Conservation (phyloP, 1,140 invertebrate genomes). For the Homalodisca vitripennis region DNA sequence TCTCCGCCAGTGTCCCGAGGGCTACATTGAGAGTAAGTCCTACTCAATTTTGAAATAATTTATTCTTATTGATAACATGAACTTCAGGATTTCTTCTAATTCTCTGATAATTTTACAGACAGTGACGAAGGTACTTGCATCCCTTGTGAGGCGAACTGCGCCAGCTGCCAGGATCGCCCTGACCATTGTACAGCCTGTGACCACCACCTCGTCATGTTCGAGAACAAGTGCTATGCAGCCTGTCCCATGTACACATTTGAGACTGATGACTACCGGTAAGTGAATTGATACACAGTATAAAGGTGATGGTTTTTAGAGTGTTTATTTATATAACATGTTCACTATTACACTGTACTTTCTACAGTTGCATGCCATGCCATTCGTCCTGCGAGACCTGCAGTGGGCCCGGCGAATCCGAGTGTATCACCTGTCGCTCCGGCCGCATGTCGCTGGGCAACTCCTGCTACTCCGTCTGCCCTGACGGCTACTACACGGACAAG, state of each 20-base stretch:
- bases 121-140: conserved; percentile 69
- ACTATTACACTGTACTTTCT: conserved; percentile 31
- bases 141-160: conserved; percentile 77
- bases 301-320: too few species aligned
- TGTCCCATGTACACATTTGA: conserved; percentile 80
- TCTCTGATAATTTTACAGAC: conserved; percentile 51
- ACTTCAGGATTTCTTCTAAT: neutral
- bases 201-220: conserved; percentile 75
- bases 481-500: conserved; percentile 69
- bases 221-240: conserved; percentile 74
- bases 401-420: conserved; percentile 71
- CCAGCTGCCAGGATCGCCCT: conserved; percentile 74
- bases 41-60: too few species aligned
- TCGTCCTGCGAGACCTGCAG: conserved; percentile 78
- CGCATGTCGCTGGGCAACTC: conserved; percentile 45
- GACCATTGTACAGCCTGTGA: conserved; percentile 81
- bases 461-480: conserved; percentile 61
- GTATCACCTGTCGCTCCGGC: conserved; percentile 53
- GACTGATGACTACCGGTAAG: conserved; percentile 75
- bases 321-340: neutral
- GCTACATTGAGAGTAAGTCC: conserved; percentile 79
- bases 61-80: too few species aligned
- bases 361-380: conserved; percentile 73
- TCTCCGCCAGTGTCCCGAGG: conserved; percentile 79
- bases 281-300: conserved; percentile 13